Evolutionary conservation across 1,140 invertebrate species (phyloP).

Genomic region (Muscidifurax raptorellus): DNA sequence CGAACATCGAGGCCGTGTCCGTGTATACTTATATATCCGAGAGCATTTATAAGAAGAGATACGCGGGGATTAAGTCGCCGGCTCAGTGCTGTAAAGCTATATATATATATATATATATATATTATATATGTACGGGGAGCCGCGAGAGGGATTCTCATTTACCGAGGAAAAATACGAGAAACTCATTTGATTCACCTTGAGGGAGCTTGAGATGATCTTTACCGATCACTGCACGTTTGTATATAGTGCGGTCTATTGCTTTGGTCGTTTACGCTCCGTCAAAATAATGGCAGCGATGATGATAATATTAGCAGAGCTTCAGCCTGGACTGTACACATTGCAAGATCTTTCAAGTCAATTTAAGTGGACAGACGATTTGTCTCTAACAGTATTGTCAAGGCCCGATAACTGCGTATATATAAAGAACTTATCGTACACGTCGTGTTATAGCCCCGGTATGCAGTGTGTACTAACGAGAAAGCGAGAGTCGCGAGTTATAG

Average conservation of each 20-base stretch:
- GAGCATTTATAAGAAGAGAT: constrained; percentile 40
- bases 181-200: constrained; percentile 11
- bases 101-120: too few relatives aligned
- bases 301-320: too few relatives aligned
- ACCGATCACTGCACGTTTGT: too few relatives aligned
- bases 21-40: not conserved
- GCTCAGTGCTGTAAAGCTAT: not conserved
- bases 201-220: not conserved
- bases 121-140: not conserved
- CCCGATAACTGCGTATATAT: not conserved
- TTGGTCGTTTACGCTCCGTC: too few relatives aligned
- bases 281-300: too few relatives aligned
- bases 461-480: not conserved
- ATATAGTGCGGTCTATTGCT: too few relatives aligned
- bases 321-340: too few relatives aligned
- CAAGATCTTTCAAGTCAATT: too few relatives aligned
- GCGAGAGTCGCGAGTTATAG: not conserved
- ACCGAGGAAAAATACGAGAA: constrained; percentile 34
- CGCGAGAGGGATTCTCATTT: constrained; percentile 23
- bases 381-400: too few relatives aligned
- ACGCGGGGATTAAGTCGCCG: constrained; percentile 45
- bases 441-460: too few relatives aligned
- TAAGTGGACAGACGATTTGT: too few relatives aligned
- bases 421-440: not conserved
- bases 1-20: not conserved